Percentiles rank a stretch among this genome's conserved stretches.
Conservation (phyloP, 2,797 vertebrate genomes). For the Pteronotus mesoamericanus region DNA sequence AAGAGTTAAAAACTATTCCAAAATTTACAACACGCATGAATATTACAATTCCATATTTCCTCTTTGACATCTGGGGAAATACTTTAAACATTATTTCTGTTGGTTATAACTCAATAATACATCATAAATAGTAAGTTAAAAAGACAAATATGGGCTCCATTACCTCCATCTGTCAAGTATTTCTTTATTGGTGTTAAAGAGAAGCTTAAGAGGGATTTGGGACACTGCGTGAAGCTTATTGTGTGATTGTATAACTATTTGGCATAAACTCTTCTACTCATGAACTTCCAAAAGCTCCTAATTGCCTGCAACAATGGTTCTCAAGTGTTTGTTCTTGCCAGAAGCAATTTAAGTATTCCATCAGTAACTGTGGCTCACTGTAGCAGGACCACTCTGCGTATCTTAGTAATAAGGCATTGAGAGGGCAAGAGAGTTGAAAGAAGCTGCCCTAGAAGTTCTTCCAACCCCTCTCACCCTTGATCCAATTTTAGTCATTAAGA, state of each 20-base stretch:
- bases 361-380: not conserved
- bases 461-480: not conserved
- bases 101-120: not conserved
- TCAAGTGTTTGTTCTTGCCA: constrained; percentile 38
- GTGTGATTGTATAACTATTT: constrained; percentile 30
- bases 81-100: constrained; percentile 12
- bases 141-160: not conserved
- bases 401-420: not conserved
- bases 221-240: not conserved
- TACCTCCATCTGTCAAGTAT: not conserved
- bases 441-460: not conserved
- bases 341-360: not conserved
- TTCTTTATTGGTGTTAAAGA: not conserved
- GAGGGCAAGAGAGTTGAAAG: not conserved
- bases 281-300: constrained; percentile 13
- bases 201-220: not conserved
- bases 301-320: constrained; percentile 10
- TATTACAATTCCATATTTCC: not conserved
- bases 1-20: not conserved
- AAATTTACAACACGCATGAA: not conserved
- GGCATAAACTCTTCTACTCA: constrained; percentile 30
- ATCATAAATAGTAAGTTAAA: not conserved
- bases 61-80: constrained; percentile 12
- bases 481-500: not conserved
- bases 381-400: not conserved